Percentiles rank a stretch among this genome's conserved stretches.
These are phyloP conservation scores for Vireo altiloquus DNA, from an alignment of 2,113 vertebrate species.

Conservation along the genomic window DNA sequence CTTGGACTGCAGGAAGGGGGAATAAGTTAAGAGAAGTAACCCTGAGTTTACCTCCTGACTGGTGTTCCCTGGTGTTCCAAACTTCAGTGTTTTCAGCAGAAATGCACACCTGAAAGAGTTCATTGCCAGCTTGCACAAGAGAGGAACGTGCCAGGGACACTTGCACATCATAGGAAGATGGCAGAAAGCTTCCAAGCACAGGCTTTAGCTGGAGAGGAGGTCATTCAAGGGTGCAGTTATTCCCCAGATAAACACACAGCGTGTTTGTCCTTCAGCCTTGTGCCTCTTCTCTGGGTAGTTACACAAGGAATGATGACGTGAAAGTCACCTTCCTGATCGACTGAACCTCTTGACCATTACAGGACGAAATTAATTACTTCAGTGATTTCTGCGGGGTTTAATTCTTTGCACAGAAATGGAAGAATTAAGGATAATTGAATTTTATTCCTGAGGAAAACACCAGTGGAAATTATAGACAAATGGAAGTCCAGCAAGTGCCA, in stretches of 20 bases:
- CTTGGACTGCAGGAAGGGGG: not conserved
- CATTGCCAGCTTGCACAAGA: not conserved
- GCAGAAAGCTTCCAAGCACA: not conserved
- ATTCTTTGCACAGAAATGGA: not conserved
- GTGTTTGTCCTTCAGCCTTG: not conserved
- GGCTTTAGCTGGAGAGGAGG: not conserved
- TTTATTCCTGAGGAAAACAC: not conserved
- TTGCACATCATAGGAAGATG: not conserved
- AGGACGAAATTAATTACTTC: not conserved
- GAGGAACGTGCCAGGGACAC: not conserved
- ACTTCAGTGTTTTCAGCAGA: not conserved
- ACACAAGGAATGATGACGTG: not conserved
- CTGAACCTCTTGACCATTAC: not conserved
- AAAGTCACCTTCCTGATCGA: not conserved
- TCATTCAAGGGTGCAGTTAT: not conserved
- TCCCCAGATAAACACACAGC: not conserved
- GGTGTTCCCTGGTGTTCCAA: not conserved
- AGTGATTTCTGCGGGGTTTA: not conserved
- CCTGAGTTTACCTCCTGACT: not conserved
- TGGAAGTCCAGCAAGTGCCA: not conserved
- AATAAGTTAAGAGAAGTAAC: not conserved
- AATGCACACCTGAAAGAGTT: not conserved
- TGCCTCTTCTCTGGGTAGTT: not conserved
- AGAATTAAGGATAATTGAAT: not conserved
- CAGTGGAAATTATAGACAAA: not conserved